Base-by-base conservation (phyloP, 2,888 invertebrate genomes). In the Papilio demoleus region DNA sequence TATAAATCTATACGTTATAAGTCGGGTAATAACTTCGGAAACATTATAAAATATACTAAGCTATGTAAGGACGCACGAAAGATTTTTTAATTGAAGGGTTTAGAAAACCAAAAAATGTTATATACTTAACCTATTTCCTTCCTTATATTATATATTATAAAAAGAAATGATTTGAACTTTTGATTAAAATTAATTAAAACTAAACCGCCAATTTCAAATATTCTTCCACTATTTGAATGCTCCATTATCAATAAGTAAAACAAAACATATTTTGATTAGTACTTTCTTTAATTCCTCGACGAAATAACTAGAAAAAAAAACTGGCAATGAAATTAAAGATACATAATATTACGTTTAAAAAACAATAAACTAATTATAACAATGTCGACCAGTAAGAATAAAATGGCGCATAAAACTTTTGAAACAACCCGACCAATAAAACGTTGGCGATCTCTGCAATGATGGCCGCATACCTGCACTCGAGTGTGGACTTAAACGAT, bases 331-430 rank as follows among this genome's bases (percentile, higher is more conserved):
- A n/a, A n/a, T n/a, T n/a, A n/a, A n/a, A n/a, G n/a, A n/a, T n/a
- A n/a, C n/a, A n/a, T n/a, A n/a, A 42, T 6, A 8, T 42, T 17
- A 42, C 42, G 9, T 42, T 42, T 17, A 42, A 2, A 42, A 17
- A 42, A n/a, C n/a, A n/a, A n/a, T n/a, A n/a, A n/a, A n/a, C n/a
- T 17, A 17, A 42, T 42, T 42, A 12, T 17, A 45, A 22, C 19
- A 9, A 22, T 19, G 1, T 19, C 11, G 11, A 22, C 22, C 3
- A n/a, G 6, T n/a, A 31, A 31, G 53, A 53, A 53, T 56, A 61
- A 65, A 69, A 69, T 61, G 56, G 61, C 65, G 65, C 69, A 65
- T 61, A 42, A 50, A 69, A 45, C 34, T 69, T 68, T 50, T 65
- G 27, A 11, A 62, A 38, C 34, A 17, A 61, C 60, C 62, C 36